Evolutionary conservation across 1,140 invertebrate species (phyloP), one percentile per base, ranked within the genome.

Genomic region (Brachionus koreanus): DNA sequence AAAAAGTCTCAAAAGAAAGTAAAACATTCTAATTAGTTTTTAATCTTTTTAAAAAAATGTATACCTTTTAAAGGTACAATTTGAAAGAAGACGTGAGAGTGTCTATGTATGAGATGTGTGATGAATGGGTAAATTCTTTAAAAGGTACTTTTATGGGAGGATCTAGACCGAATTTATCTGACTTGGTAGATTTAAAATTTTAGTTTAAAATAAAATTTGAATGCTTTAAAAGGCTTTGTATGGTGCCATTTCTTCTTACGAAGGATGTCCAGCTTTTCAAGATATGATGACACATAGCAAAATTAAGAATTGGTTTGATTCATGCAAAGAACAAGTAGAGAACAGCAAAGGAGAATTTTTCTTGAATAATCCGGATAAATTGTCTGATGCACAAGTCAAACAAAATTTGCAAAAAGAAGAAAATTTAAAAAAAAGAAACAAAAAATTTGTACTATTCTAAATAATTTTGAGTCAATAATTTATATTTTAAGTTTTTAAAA

Each of bases 181-280:
- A 98, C 90, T 89, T 98, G 63, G 90, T 90, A 85, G 84, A 85
- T 84, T 29, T 7, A 43, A 25, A 33, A 9, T 25, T 29, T 33
- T 83, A 19, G 23, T 13, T 72, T 6, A 23, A 5, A 61, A 42
- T 46, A 43, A 37, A 19, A 19, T 12, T 33, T 84, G n/a, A 76
- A 23, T 52, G 19, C 67, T 72, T 77, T 87, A 86, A 39, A 82
- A 90, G 90, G 92, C 95, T 5, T 93, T 98, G 0, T 99, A 94
- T 88, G 97, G 97, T 12, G 92, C 96, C 10, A 89, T 99, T 3
- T 94, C 91, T 84, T 96, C 96, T 85, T 97, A 98, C 86, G 95
- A 98, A 89, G 97, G 97, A 0, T 98, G 95, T 86, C 85, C 90
- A 69, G 95, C 97, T 4, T 98, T 98, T 87, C 88, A 93, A 85